Base-by-base conservation (phyloP, 2,113 vertebrate species). In the Melanotaenia duboulayi region DNA sequence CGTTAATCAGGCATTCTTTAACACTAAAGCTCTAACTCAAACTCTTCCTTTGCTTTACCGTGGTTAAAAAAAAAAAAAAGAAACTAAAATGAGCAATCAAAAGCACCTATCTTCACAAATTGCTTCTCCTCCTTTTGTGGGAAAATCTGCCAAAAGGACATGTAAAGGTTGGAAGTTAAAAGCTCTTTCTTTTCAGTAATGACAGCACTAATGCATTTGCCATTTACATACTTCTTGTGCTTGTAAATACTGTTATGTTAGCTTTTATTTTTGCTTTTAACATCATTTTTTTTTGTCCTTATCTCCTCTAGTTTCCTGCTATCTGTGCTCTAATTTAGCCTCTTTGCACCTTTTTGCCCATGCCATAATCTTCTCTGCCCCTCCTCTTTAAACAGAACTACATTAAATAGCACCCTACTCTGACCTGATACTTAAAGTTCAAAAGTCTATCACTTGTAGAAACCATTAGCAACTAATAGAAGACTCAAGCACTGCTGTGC, bases 381-480 rank as follows among this genome's bases (percentile, higher is more conserved):
- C 32, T 35, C 28, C 32, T 12, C 48, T 61, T 40, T 54, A 1
- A 69, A 59, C 62, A 49, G 54, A 25, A 28, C 4, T 11, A 22
- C 42, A 17, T 6, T 7, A 16, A 44, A 32, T 19, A 50, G 74
- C 77, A 62, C 17, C 19, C 55, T 19, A 49, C 68, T 49, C 58
- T 59, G 40, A 40, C 72, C 22, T 61, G 54, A 83, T 71, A 65
- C 22, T n/a, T 13, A 5, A 71, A 48, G 54, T 65, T 80, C 42
- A 69, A 81, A 87, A 83, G 76, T 78, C 74, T 78, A 74, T 84
- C 81, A 74, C 76, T 10, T 39, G 50, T 24, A 11, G 61, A 81
- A 64, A 40, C 82, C 80, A 83, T 89, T 88, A 81, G 85, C 52
- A 2, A 78, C 76, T 91, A 90, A 91, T 88, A 81, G 86, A 86